These are phyloP conservation scores for Drosophila carrolli DNA, from an alignment of 1,140 invertebrate genomes.

Conservation along the genomic window DNA sequence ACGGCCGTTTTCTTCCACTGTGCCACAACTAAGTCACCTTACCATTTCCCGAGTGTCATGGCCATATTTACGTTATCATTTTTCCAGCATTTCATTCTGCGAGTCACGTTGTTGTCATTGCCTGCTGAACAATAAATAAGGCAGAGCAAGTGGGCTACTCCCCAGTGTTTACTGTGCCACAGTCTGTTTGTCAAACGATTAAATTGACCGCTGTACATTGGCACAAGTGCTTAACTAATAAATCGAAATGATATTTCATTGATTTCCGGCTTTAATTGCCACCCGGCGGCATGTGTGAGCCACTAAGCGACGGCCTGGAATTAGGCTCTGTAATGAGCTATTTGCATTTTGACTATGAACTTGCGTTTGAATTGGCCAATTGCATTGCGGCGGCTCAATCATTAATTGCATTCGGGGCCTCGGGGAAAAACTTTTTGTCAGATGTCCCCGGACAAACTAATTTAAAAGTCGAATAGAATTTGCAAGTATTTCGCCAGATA, in stretches of 20 bases:
- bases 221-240: conserved; percentile 42
- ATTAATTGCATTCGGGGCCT: conserved; percentile 61
- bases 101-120: conserved; percentile 60
- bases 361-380: conserved; percentile 9
- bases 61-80: conserved; percentile 71
- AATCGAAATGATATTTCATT: conserved; percentile 54
- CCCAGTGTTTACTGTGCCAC: conserved; percentile 3
- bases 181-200: conserved; percentile 26
- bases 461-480: conserved; percentile 76
- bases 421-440: conserved; percentile 40
- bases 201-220: conserved; percentile 41
- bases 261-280: conserved; percentile 50
- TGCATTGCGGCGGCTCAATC: conserved; percentile 37
- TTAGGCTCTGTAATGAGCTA: conserved; percentile 28
- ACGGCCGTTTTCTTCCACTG: neutral
- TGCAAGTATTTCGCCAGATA: conserved; percentile 54
- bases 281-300: conserved; percentile 22
- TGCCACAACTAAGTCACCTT: conserved; percentile 12
- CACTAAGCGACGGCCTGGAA: conserved; percentile 20
- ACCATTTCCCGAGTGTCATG: conserved; percentile 34
- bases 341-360: conserved; percentile 29
- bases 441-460: conserved; percentile 61
- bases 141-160: conserved; percentile 12
- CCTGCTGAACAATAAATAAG: conserved; percentile 64
- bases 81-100: conserved; percentile 73